Percentiles rank a stretch among this genome's conserved stretches.
These are phyloP conservation scores for Hemiscyllium ocellatum DNA, from an alignment of 2,113 vertebrate species.

Conservation along the genomic window DNA sequence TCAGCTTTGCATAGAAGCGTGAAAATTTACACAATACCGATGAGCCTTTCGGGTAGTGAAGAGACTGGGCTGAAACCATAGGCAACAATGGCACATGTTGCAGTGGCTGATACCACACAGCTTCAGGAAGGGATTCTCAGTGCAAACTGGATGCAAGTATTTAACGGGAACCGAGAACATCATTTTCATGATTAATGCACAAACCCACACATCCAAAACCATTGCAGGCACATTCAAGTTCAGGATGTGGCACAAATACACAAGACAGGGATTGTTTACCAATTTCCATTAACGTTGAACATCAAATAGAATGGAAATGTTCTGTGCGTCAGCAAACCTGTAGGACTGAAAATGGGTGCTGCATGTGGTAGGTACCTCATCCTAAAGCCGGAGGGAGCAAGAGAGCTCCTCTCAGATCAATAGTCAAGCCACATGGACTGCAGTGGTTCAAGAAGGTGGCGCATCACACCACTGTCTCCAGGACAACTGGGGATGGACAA, in stretches of 20 bases:
- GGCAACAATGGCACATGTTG: background rate
- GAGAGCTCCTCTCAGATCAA: background rate
- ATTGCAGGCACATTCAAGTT: background rate
- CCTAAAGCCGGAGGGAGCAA: background rate
- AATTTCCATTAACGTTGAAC: background rate
- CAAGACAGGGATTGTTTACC: background rate
- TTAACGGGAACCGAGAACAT: background rate
- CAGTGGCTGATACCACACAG: too few relatives aligned
- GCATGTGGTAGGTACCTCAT: background rate
- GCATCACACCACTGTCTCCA: background rate
- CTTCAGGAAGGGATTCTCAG: too few relatives aligned
- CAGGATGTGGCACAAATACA: background rate
- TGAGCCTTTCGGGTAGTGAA: background rate
- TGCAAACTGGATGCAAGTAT: background rate
- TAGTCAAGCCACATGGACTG: background rate
- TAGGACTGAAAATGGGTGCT: background rate
- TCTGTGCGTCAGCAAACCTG: background rate
- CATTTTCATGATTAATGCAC: background rate
- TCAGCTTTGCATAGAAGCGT: constrained; percentile 2
- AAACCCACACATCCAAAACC: background rate
- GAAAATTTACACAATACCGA: background rate
- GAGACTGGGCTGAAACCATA: background rate
- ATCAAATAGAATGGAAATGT: background rate
- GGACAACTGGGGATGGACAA: background rate
- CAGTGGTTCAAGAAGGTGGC: background rate